Percentiles rank a stretch among this genome's conserved stretches.
These are phyloP conservation scores for Xylophagus ater DNA, from an alignment of 2,888 invertebrate species.

Conservation along the genomic window DNA sequence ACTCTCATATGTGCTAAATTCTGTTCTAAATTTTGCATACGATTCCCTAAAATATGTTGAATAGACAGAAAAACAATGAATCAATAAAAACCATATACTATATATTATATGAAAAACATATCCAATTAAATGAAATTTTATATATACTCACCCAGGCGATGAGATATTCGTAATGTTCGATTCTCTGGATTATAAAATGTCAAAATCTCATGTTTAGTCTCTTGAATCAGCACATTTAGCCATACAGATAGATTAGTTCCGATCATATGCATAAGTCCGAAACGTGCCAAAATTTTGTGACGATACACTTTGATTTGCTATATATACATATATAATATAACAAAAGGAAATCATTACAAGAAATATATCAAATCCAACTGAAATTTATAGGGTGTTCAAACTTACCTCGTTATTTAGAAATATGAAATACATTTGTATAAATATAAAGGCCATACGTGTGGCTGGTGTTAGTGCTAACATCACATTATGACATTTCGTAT, in stretches of 20 bases:
- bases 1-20: conserved; percentile 53
- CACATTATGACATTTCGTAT: conserved; percentile 86
- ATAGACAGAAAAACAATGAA: background rate
- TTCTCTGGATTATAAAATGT: conserved; percentile 85
- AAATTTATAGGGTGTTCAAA: too few relatives aligned
- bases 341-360: conserved; percentile 1
- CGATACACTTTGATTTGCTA: conserved; percentile 85
- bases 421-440: conserved; percentile 97
- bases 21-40: conserved; percentile 24
- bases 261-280: conserved; percentile 98
- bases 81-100: background rate
- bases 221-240: conserved; percentile 88
- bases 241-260: conserved; percentile 96
- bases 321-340: conserved; percentile 18
- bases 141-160: conserved; percentile 53
- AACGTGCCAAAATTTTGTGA: conserved; percentile 79
- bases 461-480: conserved; percentile 82
- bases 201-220: conserved; percentile 89
- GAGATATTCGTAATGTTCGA: conserved; percentile 66
- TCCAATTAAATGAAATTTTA: conserved; percentile 19
- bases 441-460: conserved; percentile 89
- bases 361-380: background rate
- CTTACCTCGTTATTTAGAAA: conserved; percentile 91
- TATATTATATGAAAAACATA: conserved; percentile 5
- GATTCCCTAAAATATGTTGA: conserved; percentile 13